Percentiles rank a stretch among this genome's conserved stretches.
Evolutionary conservation across 2,797 vertebrate species (phyloP).

Genomic region (Sarcophilus harrisii): DNA sequence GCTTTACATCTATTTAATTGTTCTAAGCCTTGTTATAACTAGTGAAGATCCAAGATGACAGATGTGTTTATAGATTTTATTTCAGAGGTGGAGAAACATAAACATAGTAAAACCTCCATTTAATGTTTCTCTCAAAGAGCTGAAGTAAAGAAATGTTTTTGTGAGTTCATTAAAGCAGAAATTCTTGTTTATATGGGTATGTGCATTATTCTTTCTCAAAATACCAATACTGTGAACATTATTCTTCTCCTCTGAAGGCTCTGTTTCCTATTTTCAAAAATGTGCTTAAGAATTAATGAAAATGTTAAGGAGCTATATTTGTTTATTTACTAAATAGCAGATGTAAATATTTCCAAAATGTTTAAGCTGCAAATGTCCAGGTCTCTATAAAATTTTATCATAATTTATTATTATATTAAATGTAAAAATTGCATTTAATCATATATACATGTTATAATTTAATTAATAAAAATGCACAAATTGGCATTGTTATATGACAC

Average conservation of each 20-base stretch:
- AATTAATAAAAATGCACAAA: too few species aligned
- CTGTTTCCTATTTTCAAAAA: neutral
- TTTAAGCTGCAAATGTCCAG: neutral
- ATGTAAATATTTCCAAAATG: neutral
- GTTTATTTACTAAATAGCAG: neutral
- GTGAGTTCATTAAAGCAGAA: neutral
- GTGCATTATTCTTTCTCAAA: neutral
- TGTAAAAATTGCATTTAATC: too few species aligned
- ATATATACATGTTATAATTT: too few species aligned
- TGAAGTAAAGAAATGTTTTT: neutral
- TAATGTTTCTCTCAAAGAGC: neutral
- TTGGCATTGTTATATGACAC: neutral
- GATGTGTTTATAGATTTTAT: neutral
- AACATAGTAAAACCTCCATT: neutral
- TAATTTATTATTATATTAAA: too few species aligned
- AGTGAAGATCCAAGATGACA: neutral
- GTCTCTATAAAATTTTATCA: too few species aligned
- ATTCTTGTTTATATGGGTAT: neutral
- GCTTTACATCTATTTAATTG: slow-evolving; percentile 23
- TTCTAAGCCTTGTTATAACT: neutral
- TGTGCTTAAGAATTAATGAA: neutral
- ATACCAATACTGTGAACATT: neutral
- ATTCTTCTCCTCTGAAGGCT: neutral
- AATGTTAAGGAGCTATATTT: neutral
- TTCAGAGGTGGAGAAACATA: slow-evolving; percentile 30